Evolutionary conservation across 2,888 invertebrate species (phyloP).

Genomic region (Lepidochitona cinerea): DNA sequence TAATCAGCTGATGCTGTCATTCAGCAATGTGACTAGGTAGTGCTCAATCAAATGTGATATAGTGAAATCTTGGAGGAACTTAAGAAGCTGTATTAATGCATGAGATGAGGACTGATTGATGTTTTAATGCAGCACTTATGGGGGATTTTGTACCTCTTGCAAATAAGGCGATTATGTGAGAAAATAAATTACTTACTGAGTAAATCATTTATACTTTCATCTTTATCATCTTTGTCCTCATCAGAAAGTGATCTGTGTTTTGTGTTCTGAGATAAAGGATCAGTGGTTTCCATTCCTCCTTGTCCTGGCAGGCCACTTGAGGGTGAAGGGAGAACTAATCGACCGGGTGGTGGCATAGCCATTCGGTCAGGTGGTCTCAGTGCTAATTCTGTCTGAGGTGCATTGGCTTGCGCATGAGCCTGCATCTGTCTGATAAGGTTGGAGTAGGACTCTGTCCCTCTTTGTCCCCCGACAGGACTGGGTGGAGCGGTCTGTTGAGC

Average conservation of each 20-base stretch:
- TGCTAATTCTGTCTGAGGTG: neutral
- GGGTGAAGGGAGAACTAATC: neutral
- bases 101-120: too few species aligned
- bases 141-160: too few species aligned
- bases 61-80: too few species aligned
- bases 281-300: neutral
- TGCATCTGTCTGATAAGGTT: neutral
- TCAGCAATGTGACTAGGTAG: too few species aligned
- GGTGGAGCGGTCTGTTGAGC: neutral
- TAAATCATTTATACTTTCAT: conserved; percentile 47
- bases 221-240: conserved; percentile 36
- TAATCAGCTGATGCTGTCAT: too few species aligned
- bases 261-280: neutral
- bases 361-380: neutral
- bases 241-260: neutral
- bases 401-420: neutral
- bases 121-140: too few species aligned
- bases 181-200: conserved; percentile 51
- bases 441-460: neutral
- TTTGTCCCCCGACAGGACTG: neutral
- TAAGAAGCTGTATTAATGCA: too few species aligned
- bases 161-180: too few species aligned
- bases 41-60: too few species aligned
- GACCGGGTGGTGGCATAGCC: neutral
- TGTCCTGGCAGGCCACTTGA: neutral